Evolutionary conservation across 1,140 invertebrate genomes (phyloP), one percentile per base, ranked within the genome.

Genomic region (Hormaphis cornu): DNA sequence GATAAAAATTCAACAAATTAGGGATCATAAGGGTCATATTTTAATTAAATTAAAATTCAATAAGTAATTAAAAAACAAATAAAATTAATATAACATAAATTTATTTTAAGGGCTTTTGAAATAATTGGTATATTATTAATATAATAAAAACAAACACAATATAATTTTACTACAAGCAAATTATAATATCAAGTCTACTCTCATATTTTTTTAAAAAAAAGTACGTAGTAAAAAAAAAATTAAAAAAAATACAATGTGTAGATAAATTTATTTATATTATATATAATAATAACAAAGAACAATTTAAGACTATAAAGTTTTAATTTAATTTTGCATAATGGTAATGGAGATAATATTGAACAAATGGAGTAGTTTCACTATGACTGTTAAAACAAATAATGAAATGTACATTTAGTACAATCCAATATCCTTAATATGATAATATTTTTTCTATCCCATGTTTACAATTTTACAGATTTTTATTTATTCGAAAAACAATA

Each of bases 111-210:
- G 14, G 30, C 53, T 35, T 22, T 56, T 56, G 30, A 56, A 56
- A 56, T 35, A 53, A 30, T 53, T 53, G 50, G 50, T 53, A 52
- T 52, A 52, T 37, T 37, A 46, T 18, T 46, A 46, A 20, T 22
- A 46, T 46, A 46, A 44, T 44, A 20, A 46, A 56, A 56, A 56
- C 53, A 56, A 58, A 58, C 40, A 37, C 37, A 37, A 40, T 58
- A 58, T 58, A 58, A 58, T 58, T 58, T 40, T 40, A 58, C 54
- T 58, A 58, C 20, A 58, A 58, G 54, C 35, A 58, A 40, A 58
- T 58, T 58, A 40, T 40, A 58, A 58, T 58, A 58, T 58, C 20
- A 58, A 58, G 33, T 58, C 54, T 58, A 58, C 54, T 58, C 20
- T 58, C 33, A 40, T 58, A 58, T 16, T 24, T 58, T 14, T 40